phyloP scores from a whole-genome alignment of 2,797 vertebrate genomes.

The Hippocampus kuda region DNA sequence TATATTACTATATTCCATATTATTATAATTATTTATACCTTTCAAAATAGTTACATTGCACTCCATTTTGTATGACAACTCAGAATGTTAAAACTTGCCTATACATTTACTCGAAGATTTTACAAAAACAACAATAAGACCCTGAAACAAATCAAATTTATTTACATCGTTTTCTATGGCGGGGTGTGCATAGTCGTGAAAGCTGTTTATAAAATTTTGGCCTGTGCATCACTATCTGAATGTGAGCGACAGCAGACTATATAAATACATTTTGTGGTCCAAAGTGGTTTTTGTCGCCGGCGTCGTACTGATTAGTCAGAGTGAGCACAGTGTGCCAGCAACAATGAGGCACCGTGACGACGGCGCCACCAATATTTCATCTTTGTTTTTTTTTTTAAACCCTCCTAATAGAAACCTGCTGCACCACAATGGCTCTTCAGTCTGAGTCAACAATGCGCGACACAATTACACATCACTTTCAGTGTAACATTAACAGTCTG shows the following conservation, averaged over 20 bases:
- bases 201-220: background rate
- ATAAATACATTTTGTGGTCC: constrained; percentile 11
- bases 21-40: too few relatives aligned
- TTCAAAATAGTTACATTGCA: background rate
- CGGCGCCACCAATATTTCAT: constrained; percentile 28
- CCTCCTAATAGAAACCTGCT: constrained; percentile 9
- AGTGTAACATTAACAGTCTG: constrained; percentile 8
- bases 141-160: background rate
- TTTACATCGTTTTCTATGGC: background rate
- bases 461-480: background rate
- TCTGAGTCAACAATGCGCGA: constrained; percentile 6
- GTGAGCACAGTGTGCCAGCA: constrained; percentile 11
- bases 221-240: background rate
- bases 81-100: background rate
- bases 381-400: constrained; percentile 5
- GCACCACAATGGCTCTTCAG: constrained; percentile 1
- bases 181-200: background rate
- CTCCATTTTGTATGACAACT: background rate
- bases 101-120: background rate
- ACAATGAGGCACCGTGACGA: constrained; percentile 7
- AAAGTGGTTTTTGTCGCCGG: constrained; percentile 7
- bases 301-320: constrained; percentile 14
- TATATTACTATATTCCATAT: too few relatives aligned
- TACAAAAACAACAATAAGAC: background rate
- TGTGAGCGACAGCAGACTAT: constrained; percentile 1